phyloP scores from a whole-genome alignment of 2,797 vertebrate species.

The Paramormyrops hopkinsi region DNA sequence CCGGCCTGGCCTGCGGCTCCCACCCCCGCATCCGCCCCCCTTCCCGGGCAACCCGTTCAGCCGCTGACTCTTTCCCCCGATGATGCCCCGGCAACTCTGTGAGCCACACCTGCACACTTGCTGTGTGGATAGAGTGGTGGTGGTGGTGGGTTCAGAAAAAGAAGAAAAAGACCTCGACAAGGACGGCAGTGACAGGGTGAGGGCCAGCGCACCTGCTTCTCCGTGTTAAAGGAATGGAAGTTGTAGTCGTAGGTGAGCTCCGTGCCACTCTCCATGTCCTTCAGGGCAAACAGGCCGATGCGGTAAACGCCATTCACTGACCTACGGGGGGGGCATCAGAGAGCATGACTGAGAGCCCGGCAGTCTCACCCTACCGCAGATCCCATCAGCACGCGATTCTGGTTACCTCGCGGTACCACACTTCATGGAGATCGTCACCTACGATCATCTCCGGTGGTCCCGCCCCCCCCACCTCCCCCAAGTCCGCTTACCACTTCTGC shows the following conservation, averaged over 20 bases:
- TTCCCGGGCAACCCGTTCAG: slow-evolving; percentile 82
- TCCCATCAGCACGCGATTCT: neutral
- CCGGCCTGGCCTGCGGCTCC: slow-evolving; percentile 73
- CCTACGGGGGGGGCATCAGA: slow-evolving; percentile 43
- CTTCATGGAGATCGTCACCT: neutral
- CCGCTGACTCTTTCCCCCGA: slow-evolving; percentile 84
- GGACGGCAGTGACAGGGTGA: slow-evolving; percentile 29
- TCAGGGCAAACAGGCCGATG: slow-evolving; percentile 70
- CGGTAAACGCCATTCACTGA: slow-evolving; percentile 74
- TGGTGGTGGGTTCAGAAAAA: neutral
- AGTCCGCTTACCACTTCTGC: slow-evolving; percentile 89
- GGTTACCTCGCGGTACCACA: neutral
- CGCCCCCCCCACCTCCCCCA: neutral
- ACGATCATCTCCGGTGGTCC: neutral
- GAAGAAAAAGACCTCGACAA: neutral
- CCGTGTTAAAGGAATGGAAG: slow-evolving; percentile 73
- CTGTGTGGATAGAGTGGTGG: slow-evolving; percentile 34
- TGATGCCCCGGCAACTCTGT: slow-evolving; percentile 78
- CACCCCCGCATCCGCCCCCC: slow-evolving; percentile 53
- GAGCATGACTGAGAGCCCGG: neutral
- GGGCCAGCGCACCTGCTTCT: slow-evolving; percentile 63
- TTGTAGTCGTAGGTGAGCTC: slow-evolving; percentile 76
- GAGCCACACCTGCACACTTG: slow-evolving; percentile 72
- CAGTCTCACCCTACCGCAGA: neutral
- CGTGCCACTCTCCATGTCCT: slow-evolving; percentile 68